Conservation (phyloP, 1,140 invertebrate species). For the Heliconius hewitsoni region DNA sequence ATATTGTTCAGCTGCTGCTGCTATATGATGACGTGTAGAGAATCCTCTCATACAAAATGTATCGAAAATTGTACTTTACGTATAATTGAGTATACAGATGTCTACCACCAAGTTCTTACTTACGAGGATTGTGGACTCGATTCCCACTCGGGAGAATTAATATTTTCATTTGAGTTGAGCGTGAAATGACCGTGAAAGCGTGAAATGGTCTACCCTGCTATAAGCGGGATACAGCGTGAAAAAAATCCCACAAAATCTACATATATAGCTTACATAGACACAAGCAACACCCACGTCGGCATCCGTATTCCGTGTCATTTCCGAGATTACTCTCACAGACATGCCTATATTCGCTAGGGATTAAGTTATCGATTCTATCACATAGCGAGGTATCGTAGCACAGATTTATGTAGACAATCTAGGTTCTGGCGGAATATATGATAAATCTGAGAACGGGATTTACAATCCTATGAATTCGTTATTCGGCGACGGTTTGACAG, state of each 20-base stretch:
- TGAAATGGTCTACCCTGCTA: too few relatives aligned
- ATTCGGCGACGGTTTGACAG: neutral
- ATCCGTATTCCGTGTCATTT: slow-evolving; percentile 33
- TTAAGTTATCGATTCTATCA: slow-evolving; percentile 37
- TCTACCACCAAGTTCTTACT: too few relatives aligned
- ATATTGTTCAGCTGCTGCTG: too few relatives aligned
- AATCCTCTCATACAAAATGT: too few relatives aligned
- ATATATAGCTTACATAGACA: neutral
- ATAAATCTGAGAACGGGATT: neutral
- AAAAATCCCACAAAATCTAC: neutral
- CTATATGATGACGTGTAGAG: too few relatives aligned
- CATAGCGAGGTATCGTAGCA: slow-evolving; percentile 20
- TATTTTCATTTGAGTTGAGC: too few relatives aligned
- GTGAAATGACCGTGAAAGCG: too few relatives aligned
- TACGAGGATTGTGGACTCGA: too few relatives aligned
- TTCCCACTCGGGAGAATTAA: too few relatives aligned
- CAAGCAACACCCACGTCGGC: slow-evolving; percentile 5
- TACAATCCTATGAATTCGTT: slow-evolving; percentile 20
- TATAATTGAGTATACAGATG: too few relatives aligned
- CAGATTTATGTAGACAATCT: slow-evolving; percentile 34
- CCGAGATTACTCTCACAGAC: slow-evolving; percentile 31
- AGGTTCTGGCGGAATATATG: slow-evolving; percentile 15
- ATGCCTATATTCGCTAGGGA: slow-evolving; percentile 29
- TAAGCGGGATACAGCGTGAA: too few relatives aligned
- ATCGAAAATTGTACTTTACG: too few relatives aligned